Evolutionary conservation across 1,140 invertebrate genomes (phyloP), one percentile per base, ranked within the genome.

Genomic region (Cecropterus lyciades): DNA sequence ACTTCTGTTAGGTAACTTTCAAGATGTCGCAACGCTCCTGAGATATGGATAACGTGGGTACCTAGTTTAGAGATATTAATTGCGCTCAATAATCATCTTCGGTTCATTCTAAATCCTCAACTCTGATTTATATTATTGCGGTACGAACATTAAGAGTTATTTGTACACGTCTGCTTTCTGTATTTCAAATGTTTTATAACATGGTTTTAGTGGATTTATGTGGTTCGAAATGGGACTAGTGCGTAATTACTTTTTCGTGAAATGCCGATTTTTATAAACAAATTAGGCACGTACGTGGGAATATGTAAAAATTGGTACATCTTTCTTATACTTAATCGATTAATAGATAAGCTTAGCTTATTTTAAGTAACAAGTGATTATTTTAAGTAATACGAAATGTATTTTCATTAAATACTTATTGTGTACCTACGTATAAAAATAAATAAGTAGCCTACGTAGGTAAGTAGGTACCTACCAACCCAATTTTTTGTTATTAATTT

Each of bases 41-140:
- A 46, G 46, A 57, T 51, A 57, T 46, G 51, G 43, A 45, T 57
- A 55, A 27, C 33, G 45, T 24, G 20, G 20, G 20, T 45, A 53
- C 24, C 14, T 59, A 57, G 46, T 40, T 20, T 48, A 40, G 60
- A 65, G 48, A 71, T 67, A 71, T 67, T 71, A 67, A 67, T 71
- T 64, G 53, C 55, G 56, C 65, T 48, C 55, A 63, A 67, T 67
- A 67, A 52, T 64, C 37, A 56, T 43, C 69, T 46, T 52, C 69
- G 49, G 59, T 27, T 67, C 52, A 69, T 27, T 60, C 24, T 70
- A 65, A 70, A 64, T 59, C 49, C 52, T 68, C 51, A 17, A 37
- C n/a, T 16, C 15, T 65, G 69, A 71, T 71, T 67, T 71, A 71
- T 71, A 52, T 67, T 60, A 67, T 59, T 53, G 67, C 57, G 43